Conservation (phyloP, 2,797 vertebrate species). For the Arctocebus calabarensis region DNA sequence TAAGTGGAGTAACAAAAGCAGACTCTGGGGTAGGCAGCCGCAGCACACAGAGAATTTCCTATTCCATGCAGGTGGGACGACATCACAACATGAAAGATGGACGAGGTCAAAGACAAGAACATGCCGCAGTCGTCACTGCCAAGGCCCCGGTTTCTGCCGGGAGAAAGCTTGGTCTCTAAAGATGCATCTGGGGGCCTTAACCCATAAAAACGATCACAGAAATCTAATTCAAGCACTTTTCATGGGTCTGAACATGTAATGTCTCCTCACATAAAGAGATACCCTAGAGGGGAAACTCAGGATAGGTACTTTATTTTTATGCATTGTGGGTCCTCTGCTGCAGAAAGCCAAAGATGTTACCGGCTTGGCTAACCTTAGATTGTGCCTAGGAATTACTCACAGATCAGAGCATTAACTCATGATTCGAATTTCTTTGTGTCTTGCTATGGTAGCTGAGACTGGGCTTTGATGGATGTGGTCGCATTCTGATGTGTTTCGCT, state of each 20-base stretch:
- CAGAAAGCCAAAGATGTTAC: slow-evolving; percentile 81
- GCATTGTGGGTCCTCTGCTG: slow-evolving; percentile 73
- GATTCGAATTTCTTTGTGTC: slow-evolving; percentile 71
- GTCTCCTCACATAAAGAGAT: slow-evolving; percentile 80
- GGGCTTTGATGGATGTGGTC: slow-evolving; percentile 72
- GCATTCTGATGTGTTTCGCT: neutral
- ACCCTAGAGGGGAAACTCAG: slow-evolving; percentile 79
- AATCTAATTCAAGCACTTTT: slow-evolving; percentile 83
- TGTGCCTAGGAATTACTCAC: slow-evolving; percentile 79
- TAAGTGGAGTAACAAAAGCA: neutral
- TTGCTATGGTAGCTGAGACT: slow-evolving; percentile 65
- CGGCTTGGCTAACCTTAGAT: slow-evolving; percentile 83
- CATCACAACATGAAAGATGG: neutral
- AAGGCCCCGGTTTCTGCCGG: neutral
- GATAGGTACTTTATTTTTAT: slow-evolving; percentile 85
- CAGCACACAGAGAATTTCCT: neutral
- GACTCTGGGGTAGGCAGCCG: neutral
- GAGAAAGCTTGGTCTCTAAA: slow-evolving; percentile 55
- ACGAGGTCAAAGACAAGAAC: neutral
- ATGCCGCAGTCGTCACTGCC: neutral
- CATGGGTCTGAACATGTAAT: slow-evolving; percentile 80
- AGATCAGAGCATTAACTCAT: slow-evolving; percentile 73
- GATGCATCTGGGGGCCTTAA: slow-evolving; percentile 73
- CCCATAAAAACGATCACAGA: slow-evolving; percentile 79
- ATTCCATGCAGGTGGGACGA: neutral